Conservation (phyloP, 2,797 vertebrate species). For the Amazona finschi region DNA sequence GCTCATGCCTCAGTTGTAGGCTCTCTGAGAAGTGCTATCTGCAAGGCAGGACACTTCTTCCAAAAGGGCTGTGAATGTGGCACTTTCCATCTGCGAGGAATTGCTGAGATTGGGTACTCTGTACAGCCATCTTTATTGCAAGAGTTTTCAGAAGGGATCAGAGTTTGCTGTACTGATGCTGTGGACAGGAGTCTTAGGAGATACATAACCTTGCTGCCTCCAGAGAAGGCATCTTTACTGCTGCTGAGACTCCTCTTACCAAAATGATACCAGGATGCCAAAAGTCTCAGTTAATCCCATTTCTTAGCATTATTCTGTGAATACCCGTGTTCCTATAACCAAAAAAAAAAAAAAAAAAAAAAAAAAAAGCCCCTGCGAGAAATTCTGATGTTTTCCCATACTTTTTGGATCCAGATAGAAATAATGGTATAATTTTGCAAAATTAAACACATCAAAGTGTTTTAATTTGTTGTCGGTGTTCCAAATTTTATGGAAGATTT, state of each 20-base stretch:
- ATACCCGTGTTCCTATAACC: background rate
- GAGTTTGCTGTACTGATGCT: background rate
- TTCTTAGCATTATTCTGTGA: background rate
- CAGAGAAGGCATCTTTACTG: background rate
- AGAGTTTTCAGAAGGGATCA: background rate
- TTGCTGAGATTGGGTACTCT: rapidly evolving
- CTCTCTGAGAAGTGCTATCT: background rate
- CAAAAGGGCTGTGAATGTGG: rapidly evolving
- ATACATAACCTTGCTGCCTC: background rate
- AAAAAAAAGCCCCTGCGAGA: background rate
- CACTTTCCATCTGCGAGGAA: background rate
- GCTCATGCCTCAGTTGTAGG: background rate
- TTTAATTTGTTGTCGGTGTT: background rate
- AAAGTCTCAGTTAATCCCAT: background rate
- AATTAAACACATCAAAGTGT: background rate
- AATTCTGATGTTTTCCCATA: background rate
- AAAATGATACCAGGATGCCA: background rate
- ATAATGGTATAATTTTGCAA: background rate
- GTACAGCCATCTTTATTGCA: background rate
- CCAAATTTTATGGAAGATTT: background rate
- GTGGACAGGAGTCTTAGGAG: background rate
- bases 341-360: background rate
- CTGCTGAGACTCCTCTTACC: background rate
- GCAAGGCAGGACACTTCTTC: background rate
- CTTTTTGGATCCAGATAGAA: background rate